A percentile compares a stretch with the other conserved stretches of the same genome.
Conservation (phyloP, 2,113 vertebrate species). For the Poeciliopsis occidentalis region DNA sequence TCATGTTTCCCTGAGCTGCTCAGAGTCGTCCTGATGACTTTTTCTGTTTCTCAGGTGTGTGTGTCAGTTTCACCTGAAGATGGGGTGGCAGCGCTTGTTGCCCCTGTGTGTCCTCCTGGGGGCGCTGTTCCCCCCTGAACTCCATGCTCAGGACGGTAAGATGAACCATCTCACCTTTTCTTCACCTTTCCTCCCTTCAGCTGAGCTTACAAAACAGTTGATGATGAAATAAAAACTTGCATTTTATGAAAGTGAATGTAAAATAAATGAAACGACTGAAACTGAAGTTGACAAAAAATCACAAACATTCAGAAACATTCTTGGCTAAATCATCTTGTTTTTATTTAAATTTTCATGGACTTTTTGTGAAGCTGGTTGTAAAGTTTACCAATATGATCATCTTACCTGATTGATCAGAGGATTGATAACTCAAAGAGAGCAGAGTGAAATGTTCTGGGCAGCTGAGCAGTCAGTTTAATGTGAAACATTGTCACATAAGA, state of each 20-base stretch:
- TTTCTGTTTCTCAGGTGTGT: neutral
- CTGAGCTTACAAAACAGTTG: no score
- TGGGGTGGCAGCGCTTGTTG: conserved; percentile 81
- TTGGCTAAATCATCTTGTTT: neutral
- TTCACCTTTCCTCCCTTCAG: neutral
- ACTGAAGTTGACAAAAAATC: no score
- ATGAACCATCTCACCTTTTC: neutral
- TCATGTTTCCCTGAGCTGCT: no score
- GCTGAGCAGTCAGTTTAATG: neutral
- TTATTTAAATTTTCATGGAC: no score
- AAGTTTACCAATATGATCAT: no score
- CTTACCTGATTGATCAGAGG: neutral
- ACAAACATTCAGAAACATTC: no score
- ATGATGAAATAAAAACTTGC: no score
- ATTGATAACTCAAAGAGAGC: no score
- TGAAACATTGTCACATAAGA: neutral
- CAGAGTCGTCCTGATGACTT: no score
- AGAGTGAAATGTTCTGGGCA: neutral
- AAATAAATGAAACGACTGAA: no score
- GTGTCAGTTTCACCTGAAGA: conserved; percentile 68
- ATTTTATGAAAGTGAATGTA: no score
- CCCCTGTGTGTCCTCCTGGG: conserved; percentile 74
- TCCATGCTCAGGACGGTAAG: conserved; percentile 53
- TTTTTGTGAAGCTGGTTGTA: no score
- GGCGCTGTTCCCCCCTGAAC: conserved; percentile 73